A percentile compares a stretch with the other conserved stretches of the same genome.
Conservation (phyloP, 1,140 invertebrate genomes). For the Drosophila ironensis region DNA sequence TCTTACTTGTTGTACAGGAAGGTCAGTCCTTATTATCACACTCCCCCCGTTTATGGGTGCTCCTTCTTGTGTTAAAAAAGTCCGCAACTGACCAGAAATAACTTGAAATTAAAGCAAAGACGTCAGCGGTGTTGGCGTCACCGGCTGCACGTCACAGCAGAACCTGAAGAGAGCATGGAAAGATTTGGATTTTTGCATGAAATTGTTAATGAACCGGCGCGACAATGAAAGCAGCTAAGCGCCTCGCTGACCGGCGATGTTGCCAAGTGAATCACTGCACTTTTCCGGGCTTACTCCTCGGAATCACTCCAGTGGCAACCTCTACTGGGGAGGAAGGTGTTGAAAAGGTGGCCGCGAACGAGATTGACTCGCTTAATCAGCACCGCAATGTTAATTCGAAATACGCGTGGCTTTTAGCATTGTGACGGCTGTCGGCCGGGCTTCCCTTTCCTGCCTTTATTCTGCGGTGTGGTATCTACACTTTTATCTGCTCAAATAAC, state of each 20-base stretch:
- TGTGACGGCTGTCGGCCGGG: too few relatives aligned
- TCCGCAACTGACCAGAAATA: conserved; percentile 20
- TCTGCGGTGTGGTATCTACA: conserved; percentile 33
- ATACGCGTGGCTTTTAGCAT: conserved; percentile 71
- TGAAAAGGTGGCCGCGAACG: conserved; percentile 10
- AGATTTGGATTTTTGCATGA: conserved; percentile 45
- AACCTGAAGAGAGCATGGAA: conserved; percentile 19
- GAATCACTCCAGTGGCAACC: too few relatives aligned
- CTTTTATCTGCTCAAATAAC: conserved; percentile 68
- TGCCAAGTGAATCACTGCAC: conserved; percentile 53
- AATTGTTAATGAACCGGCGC: conserved; percentile 56
- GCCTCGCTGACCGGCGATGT: conserved; percentile 1
- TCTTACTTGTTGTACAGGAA: too few relatives aligned
- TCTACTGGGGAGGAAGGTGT: conserved; percentile 7
- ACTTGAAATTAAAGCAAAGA: conserved; percentile 2
- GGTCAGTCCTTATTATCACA: neutral
- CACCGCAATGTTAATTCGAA: conserved; percentile 63
- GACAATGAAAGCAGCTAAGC: neutral
- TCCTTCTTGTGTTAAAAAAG: neutral
- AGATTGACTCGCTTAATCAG: conserved; percentile 58
- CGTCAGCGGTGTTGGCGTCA: conserved; percentile 31
- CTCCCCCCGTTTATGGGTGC: neutral
- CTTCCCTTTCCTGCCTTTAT: conserved; percentile 9
- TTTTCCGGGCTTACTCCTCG: conserved; percentile 23
- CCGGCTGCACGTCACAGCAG: neutral